Conservation (phyloP, 2,797 vertebrate species). For the Poeciliopsis infans region DNA sequence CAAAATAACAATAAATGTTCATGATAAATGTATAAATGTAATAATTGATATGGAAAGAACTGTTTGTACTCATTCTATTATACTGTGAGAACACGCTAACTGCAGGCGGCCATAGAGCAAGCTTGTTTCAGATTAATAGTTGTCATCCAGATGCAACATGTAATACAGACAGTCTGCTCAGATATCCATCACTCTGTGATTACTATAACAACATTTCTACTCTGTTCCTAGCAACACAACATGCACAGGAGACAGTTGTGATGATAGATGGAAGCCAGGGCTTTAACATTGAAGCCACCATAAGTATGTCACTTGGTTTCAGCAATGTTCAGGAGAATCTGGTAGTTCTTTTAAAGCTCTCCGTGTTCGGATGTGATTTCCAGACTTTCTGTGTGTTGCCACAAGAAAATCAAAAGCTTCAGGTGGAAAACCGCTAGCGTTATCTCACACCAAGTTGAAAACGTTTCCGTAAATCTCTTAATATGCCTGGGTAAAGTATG, state of each 20-base stretch:
- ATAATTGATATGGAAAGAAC: background rate
- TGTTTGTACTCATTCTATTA: background rate
- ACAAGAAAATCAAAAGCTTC: constrained; percentile 58
- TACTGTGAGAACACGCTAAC: background rate
- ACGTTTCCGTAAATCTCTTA: constrained; percentile 12
- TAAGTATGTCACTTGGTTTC: constrained; percentile 52
- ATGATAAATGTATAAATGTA: background rate
- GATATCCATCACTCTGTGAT: constrained; percentile 25
- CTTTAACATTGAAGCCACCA: constrained; percentile 50
- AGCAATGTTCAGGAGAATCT: constrained; percentile 12
- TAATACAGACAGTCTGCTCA: background rate
- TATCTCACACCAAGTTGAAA: constrained; percentile 33
- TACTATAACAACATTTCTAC: constrained; percentile 15
- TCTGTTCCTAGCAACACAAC: constrained; percentile 17
- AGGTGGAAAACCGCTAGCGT: constrained; percentile 15
- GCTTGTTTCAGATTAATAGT: background rate
- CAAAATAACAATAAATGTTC: background rate
- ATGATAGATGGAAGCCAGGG: constrained; percentile 50
- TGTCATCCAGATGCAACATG: background rate
- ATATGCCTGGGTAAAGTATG: background rate
- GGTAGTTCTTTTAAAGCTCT: constrained; percentile 55
- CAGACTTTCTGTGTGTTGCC: constrained; percentile 69
- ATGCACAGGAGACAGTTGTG: constrained; percentile 17
- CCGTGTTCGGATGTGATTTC: constrained; percentile 71
- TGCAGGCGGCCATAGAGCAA: background rate